Conservation (phyloP, 2,113 vertebrate genomes). For the Catharus bicknelli region DNA sequence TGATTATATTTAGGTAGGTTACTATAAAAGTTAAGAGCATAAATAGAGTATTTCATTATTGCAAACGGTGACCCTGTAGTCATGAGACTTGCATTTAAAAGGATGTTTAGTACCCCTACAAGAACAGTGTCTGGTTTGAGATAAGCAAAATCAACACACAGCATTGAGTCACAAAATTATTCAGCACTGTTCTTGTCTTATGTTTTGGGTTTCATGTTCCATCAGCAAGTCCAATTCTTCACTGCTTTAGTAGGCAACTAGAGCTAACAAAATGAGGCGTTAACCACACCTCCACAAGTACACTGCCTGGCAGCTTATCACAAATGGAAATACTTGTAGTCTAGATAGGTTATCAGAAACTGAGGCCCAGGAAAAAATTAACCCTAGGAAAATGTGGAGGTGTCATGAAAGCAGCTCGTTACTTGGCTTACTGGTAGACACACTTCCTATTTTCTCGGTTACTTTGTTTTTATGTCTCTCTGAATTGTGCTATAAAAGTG, state of each 20-base stretch:
- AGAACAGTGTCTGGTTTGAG: neutral
- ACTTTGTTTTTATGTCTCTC: neutral
- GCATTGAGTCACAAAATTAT: neutral
- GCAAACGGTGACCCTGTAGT: neutral
- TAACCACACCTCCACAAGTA: neutral
- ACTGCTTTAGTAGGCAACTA: neutral
- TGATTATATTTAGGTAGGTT: neutral
- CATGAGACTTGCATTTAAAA: neutral
- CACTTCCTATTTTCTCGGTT: neutral
- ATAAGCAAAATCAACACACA: neutral
- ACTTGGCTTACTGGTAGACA: neutral
- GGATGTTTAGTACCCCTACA: neutral
- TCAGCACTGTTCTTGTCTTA: neutral
- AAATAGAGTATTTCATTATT: neutral
- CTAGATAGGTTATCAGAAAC: neutral
- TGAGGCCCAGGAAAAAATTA: neutral
- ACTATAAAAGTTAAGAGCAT: neutral
- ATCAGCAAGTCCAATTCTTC: neutral
- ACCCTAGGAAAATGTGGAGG: neutral
- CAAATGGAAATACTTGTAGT: neutral
- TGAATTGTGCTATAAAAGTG: neutral
- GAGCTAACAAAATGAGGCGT: neutral
- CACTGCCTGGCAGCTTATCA: neutral
- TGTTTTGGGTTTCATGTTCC: neutral
- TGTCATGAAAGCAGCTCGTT: neutral